Evolutionary conservation across 2,113 vertebrate genomes (phyloP), one percentile per base, ranked within the genome.

Genomic region (Eubucco bourcierii): DNA sequence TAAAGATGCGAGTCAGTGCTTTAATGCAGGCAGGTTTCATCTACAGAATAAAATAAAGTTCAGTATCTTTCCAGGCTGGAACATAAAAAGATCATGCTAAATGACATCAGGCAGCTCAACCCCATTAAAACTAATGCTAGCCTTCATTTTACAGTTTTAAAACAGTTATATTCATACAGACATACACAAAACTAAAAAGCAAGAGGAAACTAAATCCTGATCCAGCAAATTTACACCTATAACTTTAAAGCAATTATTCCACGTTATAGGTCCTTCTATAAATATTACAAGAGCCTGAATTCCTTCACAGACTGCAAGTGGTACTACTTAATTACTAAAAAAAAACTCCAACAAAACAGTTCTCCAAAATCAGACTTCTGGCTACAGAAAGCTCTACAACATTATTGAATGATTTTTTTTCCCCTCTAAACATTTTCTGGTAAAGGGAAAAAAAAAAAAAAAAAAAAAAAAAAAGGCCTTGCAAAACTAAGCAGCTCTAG

Each of bases 1-100:
- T 99, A 95, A 99, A 99, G 96, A 99, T 99, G 88, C 99, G 98
- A 75, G 99, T 99, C 85, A 99, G 97, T 70, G 99, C 97, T 97
- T 99, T 99, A 85, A 99, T 97, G 95, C 99, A 99, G 53, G 99
- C 98, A 60, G 98, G 96, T 92, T 99, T 99, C 98, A 99, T 98
- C 99, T 99, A 95, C 7, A 93, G 94, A 96, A 82, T 56, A 73
- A 96, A 64, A 93, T 39, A 41, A 34, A 80, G 12, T 80, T 96
- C 68, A 93, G 66, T 24, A 44, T 52, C 78, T 68, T 81, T 53
- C 80, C 44, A 63, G 19, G 59, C 18, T n/a, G 58, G 8, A 84
- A 37, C 67, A 82, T 47, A 37, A 41, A 31, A 83, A 71, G 3
- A 64, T 67, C 19, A 79, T 46, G 87, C 29, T 88, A 64, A 90